Evolutionary conservation across 2,888 invertebrate species (phyloP).

Genomic region (Amphipoea lucens): DNA sequence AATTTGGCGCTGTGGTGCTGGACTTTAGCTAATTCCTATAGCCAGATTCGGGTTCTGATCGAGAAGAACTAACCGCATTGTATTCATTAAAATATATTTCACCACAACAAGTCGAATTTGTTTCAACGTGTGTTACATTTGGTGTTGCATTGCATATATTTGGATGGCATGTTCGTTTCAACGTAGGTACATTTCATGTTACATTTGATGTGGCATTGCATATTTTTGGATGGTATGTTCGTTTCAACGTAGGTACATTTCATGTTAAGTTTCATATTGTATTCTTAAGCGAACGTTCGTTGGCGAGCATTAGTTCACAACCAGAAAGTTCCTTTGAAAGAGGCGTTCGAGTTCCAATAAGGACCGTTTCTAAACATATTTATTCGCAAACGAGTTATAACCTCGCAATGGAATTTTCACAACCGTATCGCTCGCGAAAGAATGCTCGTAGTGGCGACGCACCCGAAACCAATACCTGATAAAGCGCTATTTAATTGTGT

Average conservation of each 20-base stretch:
- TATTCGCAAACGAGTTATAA: not conserved
- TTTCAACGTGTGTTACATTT: not conserved
- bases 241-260: not conserved
- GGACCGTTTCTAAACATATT: not conserved
- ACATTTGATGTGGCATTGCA: not conserved
- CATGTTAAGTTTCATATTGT: not conserved
- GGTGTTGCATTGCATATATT: too few relatives aligned
- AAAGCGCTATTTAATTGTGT: conserved; percentile 15
- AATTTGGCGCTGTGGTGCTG: not conserved
- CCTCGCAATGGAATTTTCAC: not conserved
- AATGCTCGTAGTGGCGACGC: not conserved
- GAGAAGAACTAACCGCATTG: not conserved
- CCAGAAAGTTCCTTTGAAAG: not conserved
- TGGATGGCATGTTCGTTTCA: too few relatives aligned
- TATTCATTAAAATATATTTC: not conserved
- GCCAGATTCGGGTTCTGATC: not conserved
- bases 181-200: not conserved
- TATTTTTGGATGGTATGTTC: not conserved
- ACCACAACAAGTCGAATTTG: not conserved
- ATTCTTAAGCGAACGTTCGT: not conserved
- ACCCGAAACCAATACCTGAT: conserved; percentile 2
- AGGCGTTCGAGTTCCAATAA: not conserved
- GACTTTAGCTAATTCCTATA: not conserved
- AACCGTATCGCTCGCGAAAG: not conserved
- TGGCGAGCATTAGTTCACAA: not conserved